Percentiles rank a stretch among this genome's conserved stretches.
These are phyloP conservation scores for Helostoma temminkii DNA, from an alignment of 2,797 vertebrate species.

Conservation along the genomic window DNA sequence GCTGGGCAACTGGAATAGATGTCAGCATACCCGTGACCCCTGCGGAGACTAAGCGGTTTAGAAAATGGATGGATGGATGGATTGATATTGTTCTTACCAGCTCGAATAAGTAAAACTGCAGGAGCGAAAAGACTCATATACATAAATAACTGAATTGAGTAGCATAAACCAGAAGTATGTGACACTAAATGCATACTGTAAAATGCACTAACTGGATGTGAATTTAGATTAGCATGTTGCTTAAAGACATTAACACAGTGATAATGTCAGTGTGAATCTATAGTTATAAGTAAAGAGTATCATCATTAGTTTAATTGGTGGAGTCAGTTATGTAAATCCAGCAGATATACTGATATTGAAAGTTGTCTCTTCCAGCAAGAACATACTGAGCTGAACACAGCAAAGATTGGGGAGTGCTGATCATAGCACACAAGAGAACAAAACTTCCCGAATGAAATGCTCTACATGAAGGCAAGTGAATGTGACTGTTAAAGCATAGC, in stretches of 20 bases:
- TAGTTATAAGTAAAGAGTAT: too few species aligned
- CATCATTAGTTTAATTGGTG: too few species aligned
- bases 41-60: too few species aligned
- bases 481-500: slow-evolving; percentile 1
- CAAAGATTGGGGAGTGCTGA: background rate
- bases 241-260: background rate
- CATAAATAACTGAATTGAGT: background rate
- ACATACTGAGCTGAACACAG: background rate
- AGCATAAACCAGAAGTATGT: background rate
- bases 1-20: too few species aligned
- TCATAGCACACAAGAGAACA: too few species aligned
- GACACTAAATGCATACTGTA: background rate
- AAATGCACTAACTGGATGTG: background rate
- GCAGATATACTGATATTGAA: background rate
- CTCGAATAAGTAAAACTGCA: background rate
- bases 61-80: too few species aligned
- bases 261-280: too few species aligned
- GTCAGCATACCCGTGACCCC: too few species aligned
- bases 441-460: too few species aligned
- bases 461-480: background rate
- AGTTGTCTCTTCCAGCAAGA: background rate
- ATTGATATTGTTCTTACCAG: background rate
- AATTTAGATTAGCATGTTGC: background rate
- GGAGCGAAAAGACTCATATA: background rate
- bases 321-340: background rate